Evolutionary conservation across 2,113 vertebrate genomes (phyloP).

Genomic region (Sorex fumeus): DNA sequence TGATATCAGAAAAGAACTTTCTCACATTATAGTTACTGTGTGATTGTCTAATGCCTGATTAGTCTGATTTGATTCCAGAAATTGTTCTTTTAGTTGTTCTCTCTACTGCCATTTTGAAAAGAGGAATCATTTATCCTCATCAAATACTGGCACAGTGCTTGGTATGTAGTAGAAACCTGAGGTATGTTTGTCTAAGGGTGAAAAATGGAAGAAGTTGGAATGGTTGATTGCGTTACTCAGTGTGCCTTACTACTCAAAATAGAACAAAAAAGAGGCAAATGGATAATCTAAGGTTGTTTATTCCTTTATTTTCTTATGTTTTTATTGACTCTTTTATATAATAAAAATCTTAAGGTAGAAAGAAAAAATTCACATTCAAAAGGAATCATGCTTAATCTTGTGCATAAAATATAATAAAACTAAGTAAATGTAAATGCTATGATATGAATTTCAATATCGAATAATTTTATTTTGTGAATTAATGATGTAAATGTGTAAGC

Average conservation of each 20-base stretch:
- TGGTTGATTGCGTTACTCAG: not conserved
- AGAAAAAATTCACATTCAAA: not conserved
- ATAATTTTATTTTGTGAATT: not conserved
- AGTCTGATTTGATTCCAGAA: not conserved
- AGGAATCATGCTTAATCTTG: not conserved
- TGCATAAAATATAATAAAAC: not conserved
- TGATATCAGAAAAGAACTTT: not conserved
- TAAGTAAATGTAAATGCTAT: slow-evolving; percentile 12
- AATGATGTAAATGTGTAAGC: not conserved
- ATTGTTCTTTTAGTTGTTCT: not conserved
- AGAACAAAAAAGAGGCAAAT: not conserved
- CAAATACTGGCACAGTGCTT: not conserved
- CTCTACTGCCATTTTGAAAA: not conserved
- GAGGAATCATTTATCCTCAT: not conserved
- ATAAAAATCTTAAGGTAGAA: slow-evolving; percentile 1
- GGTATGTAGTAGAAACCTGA: not conserved
- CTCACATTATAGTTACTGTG: not conserved
- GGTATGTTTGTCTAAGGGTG: not conserved
- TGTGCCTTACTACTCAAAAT: not conserved
- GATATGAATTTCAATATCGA: slow-evolving; percentile 25
- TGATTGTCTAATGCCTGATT: no score
- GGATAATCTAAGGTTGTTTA: not conserved
- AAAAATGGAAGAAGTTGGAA: slow-evolving; percentile 2
- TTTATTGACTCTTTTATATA: not conserved
- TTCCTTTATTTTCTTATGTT: not conserved